phyloP scores from a whole-genome alignment of 2,113 vertebrate species.

The Spheniscus mendiculus region DNA sequence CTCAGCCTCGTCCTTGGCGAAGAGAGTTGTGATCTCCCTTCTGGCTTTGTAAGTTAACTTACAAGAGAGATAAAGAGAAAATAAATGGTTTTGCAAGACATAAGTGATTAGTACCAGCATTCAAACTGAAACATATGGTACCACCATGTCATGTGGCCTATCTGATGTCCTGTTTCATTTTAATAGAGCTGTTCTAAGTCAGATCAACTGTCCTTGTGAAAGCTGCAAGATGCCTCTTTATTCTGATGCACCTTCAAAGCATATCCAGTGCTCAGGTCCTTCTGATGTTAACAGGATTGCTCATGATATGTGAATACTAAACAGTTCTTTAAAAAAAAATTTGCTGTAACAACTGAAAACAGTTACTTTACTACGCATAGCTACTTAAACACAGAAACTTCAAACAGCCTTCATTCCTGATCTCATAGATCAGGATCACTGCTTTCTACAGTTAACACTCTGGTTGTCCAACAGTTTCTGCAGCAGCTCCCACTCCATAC shows the following conservation, averaged over 20 bases:
- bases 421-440: background rate
- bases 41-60: background rate
- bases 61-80: background rate
- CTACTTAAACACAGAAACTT: background rate
- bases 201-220: background rate
- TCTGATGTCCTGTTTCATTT: background rate
- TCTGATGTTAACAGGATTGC: background rate
- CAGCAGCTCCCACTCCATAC: background rate
- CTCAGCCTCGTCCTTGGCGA: background rate
- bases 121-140: background rate
- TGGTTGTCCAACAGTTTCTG: background rate
- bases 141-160: background rate
- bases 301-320: background rate
- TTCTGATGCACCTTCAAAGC: background rate
- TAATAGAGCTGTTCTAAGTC: background rate
- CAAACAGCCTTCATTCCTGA: background rate
- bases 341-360: background rate
- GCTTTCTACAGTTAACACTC: background rate
- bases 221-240: conserved; percentile 1
- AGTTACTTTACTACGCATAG: background rate
- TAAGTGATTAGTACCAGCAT: background rate
- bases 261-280: background rate
- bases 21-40: background rate
- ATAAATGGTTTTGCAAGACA: background rate
- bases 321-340: background rate